phyloP scores from a whole-genome alignment of 2,113 vertebrate species.

The Raphicerus campestris region DNA sequence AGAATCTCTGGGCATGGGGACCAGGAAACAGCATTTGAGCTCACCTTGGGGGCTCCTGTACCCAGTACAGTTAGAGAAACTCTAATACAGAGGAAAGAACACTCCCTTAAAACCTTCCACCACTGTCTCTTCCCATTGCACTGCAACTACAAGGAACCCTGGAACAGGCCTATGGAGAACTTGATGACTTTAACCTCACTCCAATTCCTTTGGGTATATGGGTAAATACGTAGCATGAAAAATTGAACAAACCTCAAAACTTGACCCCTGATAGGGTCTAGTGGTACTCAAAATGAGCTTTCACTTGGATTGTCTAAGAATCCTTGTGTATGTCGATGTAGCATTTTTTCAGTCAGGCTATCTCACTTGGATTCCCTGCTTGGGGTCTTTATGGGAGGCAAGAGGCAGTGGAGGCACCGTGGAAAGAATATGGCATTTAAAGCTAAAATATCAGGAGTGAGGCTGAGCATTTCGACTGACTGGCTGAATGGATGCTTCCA shows the following conservation, averaged over 20 bases:
- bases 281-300: conserved; percentile 17
- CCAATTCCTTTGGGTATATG: not conserved
- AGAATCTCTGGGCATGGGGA: not conserved
- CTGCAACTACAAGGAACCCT: not conserved
- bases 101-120: not conserved
- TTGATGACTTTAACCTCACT: not conserved
- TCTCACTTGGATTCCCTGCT: not conserved
- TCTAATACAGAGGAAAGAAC: not conserved
- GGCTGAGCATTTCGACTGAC: not conserved
- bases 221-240: not conserved
- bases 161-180: not conserved
- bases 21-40: conserved; percentile 13
- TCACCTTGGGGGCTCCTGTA: not conserved
- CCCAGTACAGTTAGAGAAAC: not conserved
- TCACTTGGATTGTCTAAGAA: conserved; percentile 14
- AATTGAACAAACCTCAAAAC: not conserved
- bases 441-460: not conserved
- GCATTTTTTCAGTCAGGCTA: not conserved
- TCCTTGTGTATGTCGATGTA: not conserved
- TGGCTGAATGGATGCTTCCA: not conserved
- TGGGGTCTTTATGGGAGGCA: not conserved
- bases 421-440: not conserved
- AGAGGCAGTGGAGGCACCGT: not conserved
- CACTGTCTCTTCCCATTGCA: not conserved
- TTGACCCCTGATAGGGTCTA: not conserved